phyloP scores from a whole-genome alignment of 23 tunicate genomes.

The Halocynthia aurantium region DNA sequence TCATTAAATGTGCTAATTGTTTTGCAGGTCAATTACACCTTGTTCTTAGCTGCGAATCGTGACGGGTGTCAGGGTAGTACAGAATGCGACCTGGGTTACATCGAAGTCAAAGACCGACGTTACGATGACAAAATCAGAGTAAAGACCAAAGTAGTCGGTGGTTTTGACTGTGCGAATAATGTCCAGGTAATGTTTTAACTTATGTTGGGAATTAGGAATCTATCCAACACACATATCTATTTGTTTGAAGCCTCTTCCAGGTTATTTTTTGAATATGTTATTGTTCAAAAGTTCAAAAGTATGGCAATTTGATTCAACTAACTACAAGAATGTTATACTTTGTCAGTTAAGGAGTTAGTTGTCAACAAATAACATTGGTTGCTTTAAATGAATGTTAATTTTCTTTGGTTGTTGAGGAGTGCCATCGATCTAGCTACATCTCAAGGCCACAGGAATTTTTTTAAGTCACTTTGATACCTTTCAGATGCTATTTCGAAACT shows the following conservation, averaged over 20 bases:
- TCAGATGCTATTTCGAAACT: no score
- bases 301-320: no score
- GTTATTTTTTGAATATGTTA: no score
- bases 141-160: slow-evolving; percentile 46
- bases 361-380: no score
- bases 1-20: not conserved
- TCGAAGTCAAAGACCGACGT: slow-evolving; percentile 70
- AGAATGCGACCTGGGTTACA: slow-evolving; percentile 52
- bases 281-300: no score
- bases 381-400: no score
- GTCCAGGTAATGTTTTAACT: slow-evolving; percentile 22
- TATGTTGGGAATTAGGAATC: not conserved
- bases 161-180: slow-evolving; percentile 67
- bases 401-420: no score
- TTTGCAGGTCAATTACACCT: slow-evolving; percentile 64
- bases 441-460: no score
- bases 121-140: slow-evolving; percentile 69
- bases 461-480: no score
- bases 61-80: slow-evolving; percentile 32
- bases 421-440: no score
- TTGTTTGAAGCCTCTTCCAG: not conserved
- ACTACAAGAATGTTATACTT: no score
- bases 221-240: not conserved
- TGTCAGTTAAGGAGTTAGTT: no score
- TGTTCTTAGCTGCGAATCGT: slow-evolving; percentile 58